Percentiles rank a stretch among this genome's conserved stretches.
Conservation (phyloP, 2,888 invertebrate species). For the Rapana venosa region DNA sequence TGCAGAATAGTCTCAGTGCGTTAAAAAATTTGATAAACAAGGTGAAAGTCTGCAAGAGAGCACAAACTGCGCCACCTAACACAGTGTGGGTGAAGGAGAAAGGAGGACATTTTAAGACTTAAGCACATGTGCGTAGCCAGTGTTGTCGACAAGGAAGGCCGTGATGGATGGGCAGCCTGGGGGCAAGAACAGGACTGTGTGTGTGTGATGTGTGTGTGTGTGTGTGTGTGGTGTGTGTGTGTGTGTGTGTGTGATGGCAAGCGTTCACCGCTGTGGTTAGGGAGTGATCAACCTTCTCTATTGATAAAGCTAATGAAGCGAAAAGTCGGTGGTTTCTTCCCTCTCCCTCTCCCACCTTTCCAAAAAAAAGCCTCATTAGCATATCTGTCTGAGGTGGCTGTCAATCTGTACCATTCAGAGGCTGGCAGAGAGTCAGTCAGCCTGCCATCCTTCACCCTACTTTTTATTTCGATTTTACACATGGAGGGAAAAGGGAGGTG, state of each 20-base stretch:
- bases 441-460: background rate
- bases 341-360: background rate
- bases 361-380: background rate
- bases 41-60: too few relatives aligned
- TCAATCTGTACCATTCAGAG: background rate
- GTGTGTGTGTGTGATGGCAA: background rate
- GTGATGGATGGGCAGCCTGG: too few relatives aligned
- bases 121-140: too few relatives aligned
- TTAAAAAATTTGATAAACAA: too few relatives aligned
- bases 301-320: constrained; percentile 26
- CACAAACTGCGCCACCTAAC: too few relatives aligned
- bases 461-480: background rate
- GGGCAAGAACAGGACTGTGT: background rate
- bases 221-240: background rate
- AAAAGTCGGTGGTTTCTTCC: background rate
- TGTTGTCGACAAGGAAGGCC: too few relatives aligned
- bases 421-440: background rate
- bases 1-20: too few relatives aligned
- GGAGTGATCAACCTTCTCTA: background rate
- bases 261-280: background rate
- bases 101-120: too few relatives aligned
- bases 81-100: too few relatives aligned
- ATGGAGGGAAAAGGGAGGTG: too few relatives aligned
- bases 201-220: background rate
- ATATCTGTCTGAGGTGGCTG: background rate